Evolutionary conservation across 2,888 invertebrate species (phyloP).

Genomic region (Pammene fasciana): DNA sequence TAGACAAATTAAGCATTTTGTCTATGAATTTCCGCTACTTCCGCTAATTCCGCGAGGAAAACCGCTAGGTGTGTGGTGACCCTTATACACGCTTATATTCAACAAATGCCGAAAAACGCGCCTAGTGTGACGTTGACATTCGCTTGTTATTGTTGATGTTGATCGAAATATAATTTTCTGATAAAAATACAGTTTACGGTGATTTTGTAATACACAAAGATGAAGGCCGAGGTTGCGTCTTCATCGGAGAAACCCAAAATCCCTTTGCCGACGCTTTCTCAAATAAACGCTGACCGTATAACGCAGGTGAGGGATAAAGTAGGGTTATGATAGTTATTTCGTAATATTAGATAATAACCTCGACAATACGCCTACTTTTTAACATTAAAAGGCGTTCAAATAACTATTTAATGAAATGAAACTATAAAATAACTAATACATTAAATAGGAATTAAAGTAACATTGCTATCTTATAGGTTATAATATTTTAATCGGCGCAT

Average conservation of each 20-base stretch:
- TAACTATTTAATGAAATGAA: background rate
- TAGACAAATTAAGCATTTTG: too few species aligned
- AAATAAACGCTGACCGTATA: constrained; percentile 94
- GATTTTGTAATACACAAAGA: constrained; percentile 49
- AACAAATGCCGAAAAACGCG: constrained; percentile 11
- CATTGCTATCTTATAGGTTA: constrained; percentile 10
- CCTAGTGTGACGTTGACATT: constrained; percentile 44
- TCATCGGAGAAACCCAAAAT: constrained; percentile 77
- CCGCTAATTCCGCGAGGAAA: too few species aligned
- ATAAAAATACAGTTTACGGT: constrained; percentile 41
- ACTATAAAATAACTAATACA: background rate
- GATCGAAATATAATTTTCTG: constrained; percentile 45
- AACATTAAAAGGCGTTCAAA: background rate
- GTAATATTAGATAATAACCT: constrained; percentile 44
- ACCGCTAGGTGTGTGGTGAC: too few species aligned
- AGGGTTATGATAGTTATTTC: constrained; percentile 57
- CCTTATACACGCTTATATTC: background rate
- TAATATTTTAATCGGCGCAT: background rate
- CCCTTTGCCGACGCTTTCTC: constrained; percentile 91
- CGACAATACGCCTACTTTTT: constrained; percentile 17
- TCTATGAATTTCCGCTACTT: too few species aligned
- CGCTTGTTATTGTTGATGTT: constrained; percentile 43
- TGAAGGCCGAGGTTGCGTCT: constrained; percentile 66
- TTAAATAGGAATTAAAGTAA: background rate
- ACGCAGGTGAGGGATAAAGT: constrained; percentile 87